A percentile compares a stretch with the other conserved stretches of the same genome.
Conservation (phyloP, 2,113 vertebrate species). For the Solenodon paradoxus region DNA sequence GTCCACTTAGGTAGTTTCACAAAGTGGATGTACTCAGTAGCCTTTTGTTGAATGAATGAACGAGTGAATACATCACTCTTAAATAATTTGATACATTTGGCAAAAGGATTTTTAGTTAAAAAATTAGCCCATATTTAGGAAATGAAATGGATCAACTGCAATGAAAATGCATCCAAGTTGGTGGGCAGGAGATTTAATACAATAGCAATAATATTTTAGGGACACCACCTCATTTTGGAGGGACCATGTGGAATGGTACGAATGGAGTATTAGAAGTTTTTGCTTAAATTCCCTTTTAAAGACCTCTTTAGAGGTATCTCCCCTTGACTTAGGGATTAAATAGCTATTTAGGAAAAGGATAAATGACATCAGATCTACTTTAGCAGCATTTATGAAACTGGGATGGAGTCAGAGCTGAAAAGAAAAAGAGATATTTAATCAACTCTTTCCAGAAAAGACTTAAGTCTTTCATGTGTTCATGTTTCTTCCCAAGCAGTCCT, state of each 20-base stretch:
- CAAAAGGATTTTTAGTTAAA: background rate
- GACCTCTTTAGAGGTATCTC: background rate
- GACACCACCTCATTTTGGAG: background rate
- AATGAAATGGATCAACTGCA: background rate
- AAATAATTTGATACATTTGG: no score
- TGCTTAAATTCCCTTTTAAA: background rate
- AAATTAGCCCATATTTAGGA: background rate
- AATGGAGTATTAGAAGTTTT: background rate
- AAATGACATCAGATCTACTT: background rate
- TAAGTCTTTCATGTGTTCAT: background rate
- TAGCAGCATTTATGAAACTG: background rate
- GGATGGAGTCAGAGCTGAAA: background rate
- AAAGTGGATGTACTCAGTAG: background rate
- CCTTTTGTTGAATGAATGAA: background rate
- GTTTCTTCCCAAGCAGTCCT: background rate
- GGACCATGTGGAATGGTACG: background rate
- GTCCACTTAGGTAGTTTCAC: no score
- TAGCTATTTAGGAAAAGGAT: background rate
- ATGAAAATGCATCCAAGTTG: background rate
- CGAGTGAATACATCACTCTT: no score
- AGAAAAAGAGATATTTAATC: background rate
- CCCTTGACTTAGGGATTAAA: background rate
- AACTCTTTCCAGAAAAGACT: background rate
- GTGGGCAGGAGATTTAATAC: background rate
- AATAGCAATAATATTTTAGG: background rate